These are phyloP conservation scores for Chiridota heheva DNA, from an alignment of 35 echinoderm and acorn worm species.

Conservation along the genomic window DNA sequence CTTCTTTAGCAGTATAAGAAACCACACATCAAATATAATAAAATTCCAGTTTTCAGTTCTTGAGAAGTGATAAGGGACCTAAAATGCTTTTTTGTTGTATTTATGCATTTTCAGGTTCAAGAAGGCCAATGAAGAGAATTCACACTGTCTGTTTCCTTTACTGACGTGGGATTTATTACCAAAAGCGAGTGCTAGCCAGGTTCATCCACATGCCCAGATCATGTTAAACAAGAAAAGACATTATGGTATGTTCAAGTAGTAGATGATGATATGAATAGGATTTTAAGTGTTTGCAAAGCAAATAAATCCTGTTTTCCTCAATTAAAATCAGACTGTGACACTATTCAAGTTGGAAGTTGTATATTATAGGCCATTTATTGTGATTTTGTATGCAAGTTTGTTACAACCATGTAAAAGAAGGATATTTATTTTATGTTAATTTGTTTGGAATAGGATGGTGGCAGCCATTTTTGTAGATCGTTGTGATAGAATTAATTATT, in stretches of 20 bases:
- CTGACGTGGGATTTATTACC: conserved; percentile 76
- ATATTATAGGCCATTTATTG: background rate
- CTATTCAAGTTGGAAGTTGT: background rate
- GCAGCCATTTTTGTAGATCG: no score
- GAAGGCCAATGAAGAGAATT: conserved; percentile 70
- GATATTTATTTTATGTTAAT: conserved; percentile 25
- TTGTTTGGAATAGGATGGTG: no score
- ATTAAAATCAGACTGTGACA: background rate
- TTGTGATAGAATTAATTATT: no score
- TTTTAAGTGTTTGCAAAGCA: no score
- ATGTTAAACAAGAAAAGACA: conserved; percentile 51
- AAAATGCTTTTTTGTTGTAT: background rate
- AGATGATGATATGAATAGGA: background rate
- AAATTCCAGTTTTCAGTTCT: no score
- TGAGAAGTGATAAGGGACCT: no score
- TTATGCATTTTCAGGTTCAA: conserved; percentile 55
- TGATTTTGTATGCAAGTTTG: background rate
- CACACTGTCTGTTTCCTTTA: conserved; percentile 65
- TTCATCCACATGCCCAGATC: conserved; percentile 78
- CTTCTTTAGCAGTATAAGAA: no score
- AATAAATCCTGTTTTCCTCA: background rate
- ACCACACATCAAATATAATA: no score
- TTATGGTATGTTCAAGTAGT: conserved; percentile 52
- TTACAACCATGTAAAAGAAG: conserved; percentile 16
- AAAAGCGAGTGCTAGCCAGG: conserved; percentile 75